A percentile compares a stretch with the other conserved stretches of the same genome.
Evolutionary conservation across 1,140 invertebrate species (phyloP).

Genomic region (Orius insidiosus): DNA sequence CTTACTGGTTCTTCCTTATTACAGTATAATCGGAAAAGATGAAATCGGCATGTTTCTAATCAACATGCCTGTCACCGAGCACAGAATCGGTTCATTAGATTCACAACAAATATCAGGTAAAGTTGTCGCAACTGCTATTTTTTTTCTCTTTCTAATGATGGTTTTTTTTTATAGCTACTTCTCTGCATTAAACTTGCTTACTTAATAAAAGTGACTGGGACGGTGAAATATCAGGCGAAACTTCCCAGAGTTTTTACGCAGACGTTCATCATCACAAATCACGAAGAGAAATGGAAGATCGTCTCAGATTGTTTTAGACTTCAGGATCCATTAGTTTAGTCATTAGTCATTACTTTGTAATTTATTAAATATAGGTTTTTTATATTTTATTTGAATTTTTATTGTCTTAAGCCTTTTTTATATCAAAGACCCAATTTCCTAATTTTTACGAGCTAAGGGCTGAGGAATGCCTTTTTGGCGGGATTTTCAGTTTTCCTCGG

Average conservation of each 20-base stretch:
- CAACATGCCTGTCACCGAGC: constrained; percentile 47
- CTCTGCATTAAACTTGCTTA: constrained; percentile 50
- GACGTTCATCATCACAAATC: constrained; percentile 62
- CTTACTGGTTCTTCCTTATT: no score
- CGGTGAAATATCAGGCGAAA: constrained; percentile 45
- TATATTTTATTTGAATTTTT: no score
- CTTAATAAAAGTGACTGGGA: constrained; percentile 54
- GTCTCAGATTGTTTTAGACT: constrained; percentile 64
- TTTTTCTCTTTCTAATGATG: not conserved
- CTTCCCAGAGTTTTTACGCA: constrained; percentile 50
- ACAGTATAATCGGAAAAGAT: constrained; percentile 47
- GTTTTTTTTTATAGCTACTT: constrained; percentile 26
- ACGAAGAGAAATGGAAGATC: constrained; percentile 76
- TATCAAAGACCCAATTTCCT: no score
- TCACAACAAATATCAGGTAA: constrained; percentile 50
- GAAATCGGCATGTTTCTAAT: constrained; percentile 62
- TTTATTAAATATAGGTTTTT: no score
- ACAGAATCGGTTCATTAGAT: constrained; percentile 51
- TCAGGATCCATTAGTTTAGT: constrained; percentile 33
- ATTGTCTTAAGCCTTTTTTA: no score
- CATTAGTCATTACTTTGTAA: no score
- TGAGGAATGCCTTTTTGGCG: no score
- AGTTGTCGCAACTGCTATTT: no score
- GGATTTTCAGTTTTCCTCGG: no score
- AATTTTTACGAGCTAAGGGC: no score